Evolutionary conservation across 2,113 vertebrate genomes (phyloP).

Genomic region (Formicarius rufipectus): DNA sequence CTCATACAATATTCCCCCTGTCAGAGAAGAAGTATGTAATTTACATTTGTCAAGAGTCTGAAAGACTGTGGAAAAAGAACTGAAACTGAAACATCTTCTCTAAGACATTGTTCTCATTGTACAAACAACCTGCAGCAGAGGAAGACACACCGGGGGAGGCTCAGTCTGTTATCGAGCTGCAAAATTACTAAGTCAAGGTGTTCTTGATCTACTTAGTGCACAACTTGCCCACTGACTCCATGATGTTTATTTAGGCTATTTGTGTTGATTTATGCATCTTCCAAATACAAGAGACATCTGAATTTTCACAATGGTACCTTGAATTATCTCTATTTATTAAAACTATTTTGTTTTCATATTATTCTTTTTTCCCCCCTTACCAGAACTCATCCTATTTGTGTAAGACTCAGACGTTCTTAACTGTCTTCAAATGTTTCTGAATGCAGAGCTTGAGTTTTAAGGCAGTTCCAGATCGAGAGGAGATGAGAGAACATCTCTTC

Average conservation of each 20-base stretch:
- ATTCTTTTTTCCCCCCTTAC: not conserved
- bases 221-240: not conserved
- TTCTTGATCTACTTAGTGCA: not conserved
- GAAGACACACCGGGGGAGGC: not conserved
- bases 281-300: not conserved
- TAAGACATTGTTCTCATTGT: not conserved
- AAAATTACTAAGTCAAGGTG: not conserved
- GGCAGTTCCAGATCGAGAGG: not conserved
- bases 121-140: not conserved
- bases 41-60: not conserved
- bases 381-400: not conserved
- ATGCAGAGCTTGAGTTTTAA: not conserved
- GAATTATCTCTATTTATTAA: not conserved
- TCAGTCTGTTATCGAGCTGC: not conserved
- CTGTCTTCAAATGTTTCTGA: not conserved
- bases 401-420: not conserved
- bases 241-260: not conserved
- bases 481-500: not conserved
- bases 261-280: not conserved
- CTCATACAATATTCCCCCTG: not conserved
- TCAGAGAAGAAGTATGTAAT: not conserved
- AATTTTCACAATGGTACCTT: not conserved
- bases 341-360: not conserved
- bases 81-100: not conserved
- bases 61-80: not conserved